A percentile compares a stretch with the other conserved stretches of the same genome.
Conservation (phyloP, 2,797 vertebrate species). For the Pampus argenteus region DNA sequence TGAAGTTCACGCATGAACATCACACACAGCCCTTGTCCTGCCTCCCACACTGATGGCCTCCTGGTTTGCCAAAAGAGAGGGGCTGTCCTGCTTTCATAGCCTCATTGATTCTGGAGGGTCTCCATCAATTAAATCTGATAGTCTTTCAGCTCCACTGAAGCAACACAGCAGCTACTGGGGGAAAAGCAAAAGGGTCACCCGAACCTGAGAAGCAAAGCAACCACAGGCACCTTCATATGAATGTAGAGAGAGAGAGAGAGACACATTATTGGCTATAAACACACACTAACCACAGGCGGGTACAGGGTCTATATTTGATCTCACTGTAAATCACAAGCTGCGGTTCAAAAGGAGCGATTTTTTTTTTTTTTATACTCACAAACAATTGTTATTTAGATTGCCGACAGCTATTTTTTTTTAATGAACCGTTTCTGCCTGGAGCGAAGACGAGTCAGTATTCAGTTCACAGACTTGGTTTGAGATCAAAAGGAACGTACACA, state of each 20-base stretch:
- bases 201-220: slow-evolving; percentile 46
- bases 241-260: slow-evolving; percentile 56
- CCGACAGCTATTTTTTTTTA: slow-evolving; percentile 38
- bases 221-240: slow-evolving; percentile 44
- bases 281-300: slow-evolving; percentile 36
- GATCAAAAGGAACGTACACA: slow-evolving; percentile 44
- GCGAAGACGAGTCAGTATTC: slow-evolving; percentile 45
- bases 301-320: slow-evolving; percentile 44
- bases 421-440: slow-evolving; percentile 32
- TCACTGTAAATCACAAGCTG: slow-evolving; percentile 54
- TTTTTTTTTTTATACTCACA: slow-evolving; percentile 15
- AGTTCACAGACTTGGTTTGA: slow-evolving; percentile 26
- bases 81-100: slow-evolving; percentile 77
- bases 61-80: slow-evolving; percentile 75
- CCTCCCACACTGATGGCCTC: slow-evolving; percentile 69
- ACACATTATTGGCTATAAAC: slow-evolving; percentile 47
- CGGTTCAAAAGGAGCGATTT: slow-evolving; percentile 42
- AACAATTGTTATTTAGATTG: slow-evolving; percentile 47
- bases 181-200: slow-evolving; percentile 52
- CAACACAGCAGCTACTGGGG: slow-evolving; percentile 56
- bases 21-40: slow-evolving; percentile 65
- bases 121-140: slow-evolving; percentile 83
- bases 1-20: slow-evolving; percentile 76
- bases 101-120: slow-evolving; percentile 81
- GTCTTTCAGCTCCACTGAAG: slow-evolving; percentile 74